phyloP scores from a whole-genome alignment of 2,888 invertebrate genomes.

The Lochmaea crataegi region DNA sequence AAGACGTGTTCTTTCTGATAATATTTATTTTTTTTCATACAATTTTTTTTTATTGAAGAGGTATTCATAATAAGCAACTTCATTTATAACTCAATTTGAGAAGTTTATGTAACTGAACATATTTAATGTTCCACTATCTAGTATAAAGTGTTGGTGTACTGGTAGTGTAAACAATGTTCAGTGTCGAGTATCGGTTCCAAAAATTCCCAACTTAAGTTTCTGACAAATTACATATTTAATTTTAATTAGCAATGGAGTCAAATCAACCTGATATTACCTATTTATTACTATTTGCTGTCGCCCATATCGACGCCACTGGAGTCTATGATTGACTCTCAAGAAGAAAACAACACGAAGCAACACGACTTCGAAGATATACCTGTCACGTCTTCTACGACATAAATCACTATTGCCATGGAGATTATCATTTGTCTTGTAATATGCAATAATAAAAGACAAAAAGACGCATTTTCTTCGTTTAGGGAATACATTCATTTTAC shows the following conservation, averaged over 20 bases:
- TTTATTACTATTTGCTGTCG: neutral
- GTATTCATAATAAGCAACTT: no score
- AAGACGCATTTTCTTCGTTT: conserved; percentile 8
- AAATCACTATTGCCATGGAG: conserved; percentile 13
- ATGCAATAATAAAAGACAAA: conserved; percentile 3
- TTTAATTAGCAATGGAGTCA: neutral
- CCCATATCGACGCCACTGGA: neutral
- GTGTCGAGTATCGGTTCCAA: no score
- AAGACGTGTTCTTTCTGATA: no score
- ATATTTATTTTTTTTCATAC: no score
- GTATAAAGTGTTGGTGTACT: no score
- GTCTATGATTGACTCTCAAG: neutral
- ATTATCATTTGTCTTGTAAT: conserved; percentile 19
- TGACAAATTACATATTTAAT: no score
- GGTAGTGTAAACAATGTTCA: no score
- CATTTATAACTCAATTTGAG: no score
- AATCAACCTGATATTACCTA: neutral
- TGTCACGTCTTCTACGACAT: conserved; percentile 17
- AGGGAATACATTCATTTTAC: neutral
- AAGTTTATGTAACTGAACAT: no score
- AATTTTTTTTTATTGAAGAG: no score
- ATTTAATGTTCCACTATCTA: no score
- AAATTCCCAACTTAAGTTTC: no score
- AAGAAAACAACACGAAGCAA: conserved; percentile 11
- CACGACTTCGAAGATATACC: conserved; percentile 1